Conservation (phyloP, 1,140 invertebrate species). For the Microplitis demolitor region DNA sequence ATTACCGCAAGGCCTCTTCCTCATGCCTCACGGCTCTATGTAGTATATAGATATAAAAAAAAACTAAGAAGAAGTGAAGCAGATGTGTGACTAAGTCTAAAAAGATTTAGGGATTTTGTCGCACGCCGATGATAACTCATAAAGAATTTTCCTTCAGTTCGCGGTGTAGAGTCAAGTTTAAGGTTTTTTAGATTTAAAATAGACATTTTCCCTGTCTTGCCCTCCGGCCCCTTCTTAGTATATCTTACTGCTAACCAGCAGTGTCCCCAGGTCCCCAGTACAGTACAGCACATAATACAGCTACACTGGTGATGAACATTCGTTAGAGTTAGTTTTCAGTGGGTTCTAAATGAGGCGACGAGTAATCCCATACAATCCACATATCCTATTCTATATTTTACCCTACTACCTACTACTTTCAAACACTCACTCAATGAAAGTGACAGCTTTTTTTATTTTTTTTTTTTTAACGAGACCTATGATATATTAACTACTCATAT, state of each 20-base stretch:
- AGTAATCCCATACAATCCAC: constrained; percentile 2
- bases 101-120: constrained; percentile 26
- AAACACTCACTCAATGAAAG: no score
- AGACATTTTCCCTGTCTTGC: constrained; percentile 17
- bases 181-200: constrained; percentile 21
- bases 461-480: no score
- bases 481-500: no score
- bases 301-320: not conserved
- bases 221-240: not conserved
- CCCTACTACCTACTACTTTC: no score
- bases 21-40: not conserved
- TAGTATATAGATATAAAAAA: not conserved
- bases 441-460: no score
- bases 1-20: no score
- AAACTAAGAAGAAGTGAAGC: constrained; percentile 1
- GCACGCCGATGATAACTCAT: constrained; percentile 19
- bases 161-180: constrained; percentile 6
- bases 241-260: not conserved
- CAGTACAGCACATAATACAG: not conserved
- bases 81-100: constrained; percentile 26
- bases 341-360: constrained; percentile 9
- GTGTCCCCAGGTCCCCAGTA: not conserved
- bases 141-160: constrained; percentile 1
- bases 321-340: not conserved
- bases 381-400: not conserved